Evolutionary conservation across 2,888 invertebrate genomes (phyloP), one percentile per base, ranked within the genome.

Genomic region (Drosophila yooni): DNA sequence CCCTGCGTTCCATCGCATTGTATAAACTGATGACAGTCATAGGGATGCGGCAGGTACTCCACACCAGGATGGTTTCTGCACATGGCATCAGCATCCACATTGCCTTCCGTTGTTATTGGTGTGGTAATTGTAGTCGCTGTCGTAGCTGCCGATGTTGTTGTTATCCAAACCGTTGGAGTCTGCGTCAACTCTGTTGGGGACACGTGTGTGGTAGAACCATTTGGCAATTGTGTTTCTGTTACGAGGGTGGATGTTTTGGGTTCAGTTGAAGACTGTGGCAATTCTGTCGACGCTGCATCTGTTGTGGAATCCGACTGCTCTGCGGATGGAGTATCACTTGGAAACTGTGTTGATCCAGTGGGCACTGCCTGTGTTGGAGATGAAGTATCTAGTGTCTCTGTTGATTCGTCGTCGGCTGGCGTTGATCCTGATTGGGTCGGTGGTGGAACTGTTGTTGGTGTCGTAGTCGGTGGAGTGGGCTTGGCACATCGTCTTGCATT

Each of bases 11-110:
- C 70, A 51, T 67, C 71, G 40, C 91, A 91, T n/a, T 83, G 78
- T 38, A 91, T 86, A 51, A 82, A 91, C 64, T 76, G 74, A 15
- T 79, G 76, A 31, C 90, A 91, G 58, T 91, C 70, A n/a, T 79
- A 62, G 0, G 91, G 90, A 83, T 90, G 75, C 0, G 82, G 77
- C 15, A 91, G 43, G 33, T 36, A 72, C 7, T 66, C 36, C 8
- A 74, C 73, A 7, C 70, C 75, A 7, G 66, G 69, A 73, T 86
- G 74, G 11, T 70, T 68, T 15, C 21, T 46, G 46, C 86, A 86
- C 57, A 79, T 74, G 7, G 34, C 25, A 18, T 79, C 29, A 0
- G 64, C 63, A 63, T 81, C 63, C 3, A 86, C 53, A 8, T 7
- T 25, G 3, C 11, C 31, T 29, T 57, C 76, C 2, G 72, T 33